These are phyloP conservation scores for Anabas testudineus DNA, from an alignment of 2,797 vertebrate species.

Conservation along the genomic window DNA sequence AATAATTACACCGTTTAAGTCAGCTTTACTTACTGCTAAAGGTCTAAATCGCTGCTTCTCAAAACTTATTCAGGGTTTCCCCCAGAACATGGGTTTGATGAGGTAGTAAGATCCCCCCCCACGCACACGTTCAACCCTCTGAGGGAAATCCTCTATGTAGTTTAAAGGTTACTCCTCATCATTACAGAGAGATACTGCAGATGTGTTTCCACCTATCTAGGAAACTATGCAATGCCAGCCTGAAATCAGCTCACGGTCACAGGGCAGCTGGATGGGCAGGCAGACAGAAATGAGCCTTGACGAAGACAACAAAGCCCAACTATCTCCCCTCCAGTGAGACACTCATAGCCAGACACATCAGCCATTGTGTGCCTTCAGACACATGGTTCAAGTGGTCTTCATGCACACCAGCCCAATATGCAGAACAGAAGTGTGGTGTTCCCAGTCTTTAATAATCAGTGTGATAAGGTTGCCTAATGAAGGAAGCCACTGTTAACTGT, in stretches of 20 bases:
- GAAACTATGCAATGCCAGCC: constrained; percentile 27
- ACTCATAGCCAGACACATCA: constrained; percentile 68
- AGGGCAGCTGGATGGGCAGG: constrained; percentile 43
- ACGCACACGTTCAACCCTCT: neutral
- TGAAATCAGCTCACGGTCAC: constrained; percentile 47
- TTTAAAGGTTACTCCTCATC: constrained; percentile 11
- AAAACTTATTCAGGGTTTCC: constrained; percentile 22
- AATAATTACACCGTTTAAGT: neutral
- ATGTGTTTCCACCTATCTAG: constrained; percentile 18
- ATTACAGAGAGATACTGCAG: constrained; percentile 14
- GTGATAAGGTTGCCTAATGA: constrained; percentile 27
- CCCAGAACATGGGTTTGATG: neutral
- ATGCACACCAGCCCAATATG: constrained; percentile 55
- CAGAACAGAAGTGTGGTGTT: constrained; percentile 48
- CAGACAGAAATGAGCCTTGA: constrained; percentile 65
- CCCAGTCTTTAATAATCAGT: constrained; percentile 32
- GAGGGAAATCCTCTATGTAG: constrained; percentile 17
- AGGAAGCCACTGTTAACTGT: constrained; percentile 12
- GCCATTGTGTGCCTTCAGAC: constrained; percentile 67
- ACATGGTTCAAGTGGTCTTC: constrained; percentile 71
- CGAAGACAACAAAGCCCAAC: constrained; percentile 70
- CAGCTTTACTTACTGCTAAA: neutral
- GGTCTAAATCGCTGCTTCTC: constrained; percentile 1
- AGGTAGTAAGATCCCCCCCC: constrained; percentile 1
- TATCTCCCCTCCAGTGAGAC: constrained; percentile 64